A percentile compares a stretch with the other conserved stretches of the same genome.
These are phyloP conservation scores for Camelus dromedarius DNA, from an alignment of 2,113 vertebrate species.

Conservation along the genomic window DNA sequence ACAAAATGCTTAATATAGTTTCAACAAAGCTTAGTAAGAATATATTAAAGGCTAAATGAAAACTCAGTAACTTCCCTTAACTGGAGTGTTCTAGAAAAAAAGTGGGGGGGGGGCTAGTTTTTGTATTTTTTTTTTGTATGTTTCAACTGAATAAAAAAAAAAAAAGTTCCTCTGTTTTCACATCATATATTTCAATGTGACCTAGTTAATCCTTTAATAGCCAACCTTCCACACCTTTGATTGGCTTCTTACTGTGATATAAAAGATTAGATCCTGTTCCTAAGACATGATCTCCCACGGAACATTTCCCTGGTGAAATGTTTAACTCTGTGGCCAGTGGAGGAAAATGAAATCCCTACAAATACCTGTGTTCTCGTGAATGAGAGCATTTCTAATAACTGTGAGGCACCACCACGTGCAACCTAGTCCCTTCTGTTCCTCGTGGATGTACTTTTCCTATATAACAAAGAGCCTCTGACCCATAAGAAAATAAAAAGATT, in stretches of 20 bases:
- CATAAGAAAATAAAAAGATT: background rate
- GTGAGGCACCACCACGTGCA: background rate
- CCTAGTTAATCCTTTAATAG: conserved; percentile 86
- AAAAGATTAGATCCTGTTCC: conserved; percentile 82
- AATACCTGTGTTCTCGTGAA: background rate
- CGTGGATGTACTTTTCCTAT: background rate
- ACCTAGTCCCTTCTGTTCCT: background rate
- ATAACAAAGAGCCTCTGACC: background rate
- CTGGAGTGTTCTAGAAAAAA: conserved; percentile 26
- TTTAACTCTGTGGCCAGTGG: conserved; percentile 46
- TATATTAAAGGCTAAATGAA: background rate
- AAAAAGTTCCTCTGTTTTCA: conserved; percentile 77
- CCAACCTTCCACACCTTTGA: conserved; percentile 80
- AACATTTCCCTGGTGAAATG: conserved; percentile 71
- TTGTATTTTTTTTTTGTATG: conserved; percentile 2
- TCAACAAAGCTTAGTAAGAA: background rate
- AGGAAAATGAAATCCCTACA: conserved; percentile 15
- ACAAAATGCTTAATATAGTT: background rate
- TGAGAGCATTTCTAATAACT: background rate
- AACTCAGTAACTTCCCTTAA: background rate
- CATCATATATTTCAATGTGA: conserved; percentile 82
- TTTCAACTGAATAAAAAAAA: conserved; percentile 68
- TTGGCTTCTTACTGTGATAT: conserved; percentile 78
- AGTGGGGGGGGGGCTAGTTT: background rate
- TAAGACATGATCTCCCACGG: conserved; percentile 26